These are phyloP conservation scores for Daptonema setosum DNA, from an alignment of 2,888 invertebrate genomes.

Conservation along the genomic window DNA sequence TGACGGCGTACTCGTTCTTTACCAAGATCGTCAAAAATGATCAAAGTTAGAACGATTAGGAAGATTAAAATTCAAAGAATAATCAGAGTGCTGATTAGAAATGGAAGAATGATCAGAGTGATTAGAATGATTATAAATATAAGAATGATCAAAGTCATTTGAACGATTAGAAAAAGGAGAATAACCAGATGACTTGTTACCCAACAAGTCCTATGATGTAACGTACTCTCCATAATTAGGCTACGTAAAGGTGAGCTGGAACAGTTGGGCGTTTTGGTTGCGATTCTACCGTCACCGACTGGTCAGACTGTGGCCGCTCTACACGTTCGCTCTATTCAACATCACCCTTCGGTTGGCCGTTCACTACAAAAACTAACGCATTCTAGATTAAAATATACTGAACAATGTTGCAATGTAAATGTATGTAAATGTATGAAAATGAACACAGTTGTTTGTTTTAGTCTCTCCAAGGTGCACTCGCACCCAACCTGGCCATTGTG, in stretches of 20 bases:
- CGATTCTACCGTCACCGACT: conserved; percentile 24
- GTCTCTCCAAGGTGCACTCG: neutral
- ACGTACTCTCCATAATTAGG: too few species aligned
- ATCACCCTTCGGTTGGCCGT: conserved; percentile 18
- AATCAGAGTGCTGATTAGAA: neutral
- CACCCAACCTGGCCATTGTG: conserved; percentile 19
- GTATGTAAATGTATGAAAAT: too few species aligned
- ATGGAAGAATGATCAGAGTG: neutral
- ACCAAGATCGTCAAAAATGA: conserved; percentile 17
- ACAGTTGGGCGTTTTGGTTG: conserved; percentile 13
- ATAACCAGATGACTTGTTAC: too few species aligned
- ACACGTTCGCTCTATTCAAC: conserved; percentile 21
- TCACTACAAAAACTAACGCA: too few species aligned
- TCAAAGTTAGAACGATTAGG: too few species aligned
- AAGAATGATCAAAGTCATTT: too few species aligned
- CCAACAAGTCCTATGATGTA: too few species aligned
- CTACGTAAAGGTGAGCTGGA: neutral
- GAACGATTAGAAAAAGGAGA: too few species aligned
- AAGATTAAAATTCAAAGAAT: neutral
- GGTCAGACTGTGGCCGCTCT: conserved; percentile 25
- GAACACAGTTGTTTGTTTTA: neutral
- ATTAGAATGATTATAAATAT: too few species aligned
- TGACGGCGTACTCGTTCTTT: conserved; percentile 24
- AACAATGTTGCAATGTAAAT: too few species aligned
- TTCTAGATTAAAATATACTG: too few species aligned